Conservation (phyloP, 2,888 invertebrate genomes). For the Ochropleura leucogaster region DNA sequence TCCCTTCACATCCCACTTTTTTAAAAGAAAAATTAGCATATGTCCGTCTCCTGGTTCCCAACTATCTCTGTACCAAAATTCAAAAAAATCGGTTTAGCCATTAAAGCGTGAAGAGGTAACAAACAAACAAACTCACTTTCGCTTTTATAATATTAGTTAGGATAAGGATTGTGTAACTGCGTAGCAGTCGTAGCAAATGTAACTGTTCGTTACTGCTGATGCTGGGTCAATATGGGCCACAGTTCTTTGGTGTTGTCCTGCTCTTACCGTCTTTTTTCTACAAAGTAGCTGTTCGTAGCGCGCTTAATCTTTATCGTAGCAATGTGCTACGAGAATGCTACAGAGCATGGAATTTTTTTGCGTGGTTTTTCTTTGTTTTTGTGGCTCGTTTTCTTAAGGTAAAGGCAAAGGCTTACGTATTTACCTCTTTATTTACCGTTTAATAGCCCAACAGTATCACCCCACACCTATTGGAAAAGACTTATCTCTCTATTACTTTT, state of each 20-base stretch:
- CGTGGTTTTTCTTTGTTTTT: neutral
- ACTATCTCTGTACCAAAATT: too few species aligned
- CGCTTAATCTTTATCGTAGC: slow-evolving; percentile 8
- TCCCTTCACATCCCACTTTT: too few species aligned
- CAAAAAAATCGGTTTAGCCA: too few species aligned
- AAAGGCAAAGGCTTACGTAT: neutral
- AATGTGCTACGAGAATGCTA: slow-evolving; percentile 24
- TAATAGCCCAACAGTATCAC: neutral
- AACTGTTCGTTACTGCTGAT: neutral
- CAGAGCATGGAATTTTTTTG: neutral
- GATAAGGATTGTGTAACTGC: slow-evolving; percentile 39
- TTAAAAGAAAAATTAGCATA: too few species aligned
- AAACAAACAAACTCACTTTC: too few species aligned
- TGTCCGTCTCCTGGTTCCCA: too few species aligned
- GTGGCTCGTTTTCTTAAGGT: neutral
- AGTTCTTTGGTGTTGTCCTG: neutral
- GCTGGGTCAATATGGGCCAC: neutral
- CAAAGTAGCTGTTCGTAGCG: slow-evolving; percentile 2
- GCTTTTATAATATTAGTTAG: too few species aligned
- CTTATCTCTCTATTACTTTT: slow-evolving; percentile 54
- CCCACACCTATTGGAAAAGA: slow-evolving; percentile 35
- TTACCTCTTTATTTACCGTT: neutral
- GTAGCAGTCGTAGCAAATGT: neutral
- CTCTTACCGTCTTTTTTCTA: neutral
- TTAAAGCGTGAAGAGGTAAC: too few species aligned